Base-by-base conservation (phyloP, 2,797 vertebrate species). In the Vultur gryphus region DNA sequence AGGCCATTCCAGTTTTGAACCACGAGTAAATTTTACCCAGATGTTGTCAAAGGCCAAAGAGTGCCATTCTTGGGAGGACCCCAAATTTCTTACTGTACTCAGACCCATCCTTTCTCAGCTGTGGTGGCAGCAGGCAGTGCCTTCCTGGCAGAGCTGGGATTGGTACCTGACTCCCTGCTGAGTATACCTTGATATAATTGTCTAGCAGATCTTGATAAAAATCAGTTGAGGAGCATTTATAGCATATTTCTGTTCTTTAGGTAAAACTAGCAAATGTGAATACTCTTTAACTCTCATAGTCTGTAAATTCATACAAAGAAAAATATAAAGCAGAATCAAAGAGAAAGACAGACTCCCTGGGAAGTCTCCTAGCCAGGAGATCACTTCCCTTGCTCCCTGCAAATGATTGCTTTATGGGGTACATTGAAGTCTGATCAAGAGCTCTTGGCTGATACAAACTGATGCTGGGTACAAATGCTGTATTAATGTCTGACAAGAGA, bases 341-440 rank as follows among this genome's bases (percentile, higher is more conserved):
- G 90, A 62, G 83, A 90, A 82, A 70, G 83, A 77, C 73, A 95
- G 95, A 79, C 93, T 95, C 96, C 96, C 96, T 93, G 88, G 95
- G 90, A 97, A 96, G 83, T 93, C 79, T 95, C 83, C 95, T 87
- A 96, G 91, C 85, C 77, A 81, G 85, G 77, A 96, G 94, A 96
- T 95, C 96, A 91, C 73, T 95, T 96, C 94, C 87, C 93, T 84
- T 91, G 91, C 70, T 96, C 87, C 90, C 85, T 94, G 79, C 43
- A 72, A 95, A 93, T 4, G 28, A 93, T 64, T 93, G 85, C 91
- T 96, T 93, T 85, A 64, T 73, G 95, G 96, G 80, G 39, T 64
- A 69, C 62, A 72, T 95, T 95, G 90, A 97, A 96, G 95, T 93
- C 89, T 97, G 96, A 97, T 97, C 95, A 97, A 96, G 96, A 91